Conservation (phyloP, 2,888 invertebrate species). For the Mesorhabditis sp. region DNA sequence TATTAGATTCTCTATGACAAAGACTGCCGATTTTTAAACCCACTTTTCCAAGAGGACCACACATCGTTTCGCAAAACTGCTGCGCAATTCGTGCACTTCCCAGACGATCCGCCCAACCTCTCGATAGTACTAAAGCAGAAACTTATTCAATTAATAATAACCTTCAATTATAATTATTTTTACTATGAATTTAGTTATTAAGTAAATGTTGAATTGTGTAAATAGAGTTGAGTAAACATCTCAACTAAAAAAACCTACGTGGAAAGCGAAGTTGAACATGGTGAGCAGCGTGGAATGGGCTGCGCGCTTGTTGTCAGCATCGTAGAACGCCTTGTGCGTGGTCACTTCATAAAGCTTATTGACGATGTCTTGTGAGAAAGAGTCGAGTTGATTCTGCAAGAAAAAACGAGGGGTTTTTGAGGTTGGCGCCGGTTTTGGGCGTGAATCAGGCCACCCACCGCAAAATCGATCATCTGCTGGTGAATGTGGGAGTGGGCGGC, state of each 20-base stretch:
- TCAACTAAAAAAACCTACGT: background rate
- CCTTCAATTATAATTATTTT: background rate
- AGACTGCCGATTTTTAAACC: background rate
- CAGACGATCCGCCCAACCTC: background rate
- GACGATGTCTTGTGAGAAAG: background rate
- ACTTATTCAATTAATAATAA: background rate
- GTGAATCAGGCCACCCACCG: background rate
- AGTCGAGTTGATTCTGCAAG: background rate
- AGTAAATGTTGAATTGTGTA: too few relatives aligned
- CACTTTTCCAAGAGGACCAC: background rate
- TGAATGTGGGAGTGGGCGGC: background rate
- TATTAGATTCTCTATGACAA: too few relatives aligned
- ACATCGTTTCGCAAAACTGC: background rate
- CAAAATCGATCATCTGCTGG: conserved; percentile 4
- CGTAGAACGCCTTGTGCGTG: conserved; percentile 4
- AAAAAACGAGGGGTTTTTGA: background rate
- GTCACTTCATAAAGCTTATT: background rate
- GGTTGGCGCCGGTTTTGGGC: too few relatives aligned
- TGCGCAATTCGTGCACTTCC: conserved; percentile 2
- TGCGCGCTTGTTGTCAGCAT: background rate
- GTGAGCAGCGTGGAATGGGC: background rate
- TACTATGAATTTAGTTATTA: background rate
- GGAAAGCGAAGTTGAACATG: conserved; percentile 1
- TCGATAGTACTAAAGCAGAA: conserved; percentile 1
- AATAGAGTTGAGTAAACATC: too few relatives aligned